phyloP scores from a whole-genome alignment of 2,888 invertebrate species.

The Drosophila fulvimacula region DNA sequence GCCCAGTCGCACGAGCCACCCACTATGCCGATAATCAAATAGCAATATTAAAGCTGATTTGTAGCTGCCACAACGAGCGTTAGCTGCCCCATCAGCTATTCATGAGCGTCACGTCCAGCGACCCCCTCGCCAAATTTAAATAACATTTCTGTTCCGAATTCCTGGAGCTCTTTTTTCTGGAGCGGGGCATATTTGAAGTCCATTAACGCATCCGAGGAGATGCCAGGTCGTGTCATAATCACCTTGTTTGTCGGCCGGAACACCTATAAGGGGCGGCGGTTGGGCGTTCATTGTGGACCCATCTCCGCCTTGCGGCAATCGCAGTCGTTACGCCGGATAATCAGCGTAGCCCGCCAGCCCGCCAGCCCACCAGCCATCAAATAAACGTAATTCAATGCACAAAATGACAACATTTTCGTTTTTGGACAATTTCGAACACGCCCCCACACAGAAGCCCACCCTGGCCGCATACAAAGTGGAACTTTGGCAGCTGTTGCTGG shows the following conservation, averaged over 20 bases:
- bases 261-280: conserved; percentile 59
- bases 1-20: neutral
- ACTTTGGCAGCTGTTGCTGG: conserved; percentile 47
- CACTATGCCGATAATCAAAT: conserved; percentile 64
- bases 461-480: conserved; percentile 20
- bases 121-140: conserved; percentile 59
- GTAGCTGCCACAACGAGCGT: conserved; percentile 26
- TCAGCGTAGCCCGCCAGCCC: conserved; percentile 31
- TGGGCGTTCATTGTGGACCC: conserved; percentile 1
- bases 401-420: conserved; percentile 76
- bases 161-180: conserved; percentile 3
- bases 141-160: conserved; percentile 45
- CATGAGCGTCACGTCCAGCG: conserved; percentile 69
- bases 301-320: conserved; percentile 35
- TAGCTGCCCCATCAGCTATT: conserved; percentile 58
- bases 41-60: conserved; percentile 69
- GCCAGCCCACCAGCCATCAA: conserved; percentile 61
- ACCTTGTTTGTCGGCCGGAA: conserved; percentile 73
- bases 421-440: conserved; percentile 48
- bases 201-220: conserved; percentile 69
- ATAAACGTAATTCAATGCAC: conserved; percentile 79
- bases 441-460: neutral
- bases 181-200: conserved; percentile 59
- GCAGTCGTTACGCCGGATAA: conserved; percentile 70
- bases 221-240: conserved; percentile 70